Conservation (phyloP, 35 echinoderm and acorn worm genomes). For the Hemicentrotus pulcherrimus region DNA sequence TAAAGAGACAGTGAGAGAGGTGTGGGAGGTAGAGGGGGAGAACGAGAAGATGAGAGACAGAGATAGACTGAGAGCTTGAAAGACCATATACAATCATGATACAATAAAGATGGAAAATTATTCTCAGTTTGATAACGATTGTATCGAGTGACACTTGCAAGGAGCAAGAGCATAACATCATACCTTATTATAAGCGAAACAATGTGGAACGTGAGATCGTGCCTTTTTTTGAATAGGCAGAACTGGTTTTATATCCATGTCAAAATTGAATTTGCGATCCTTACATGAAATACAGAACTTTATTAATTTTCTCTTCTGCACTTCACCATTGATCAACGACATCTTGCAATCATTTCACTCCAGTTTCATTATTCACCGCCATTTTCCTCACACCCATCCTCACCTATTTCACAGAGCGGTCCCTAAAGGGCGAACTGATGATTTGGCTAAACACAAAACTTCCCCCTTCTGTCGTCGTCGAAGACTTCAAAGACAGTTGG, state of each 20-base stretch:
- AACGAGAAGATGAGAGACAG: background rate
- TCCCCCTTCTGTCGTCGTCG: background rate
- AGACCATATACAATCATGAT: too few species aligned
- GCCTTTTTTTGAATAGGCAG: background rate
- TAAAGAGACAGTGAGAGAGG: background rate
- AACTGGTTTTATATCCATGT: background rate
- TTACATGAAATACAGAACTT: background rate
- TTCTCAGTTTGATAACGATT: too few species aligned
- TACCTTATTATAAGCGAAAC: background rate
- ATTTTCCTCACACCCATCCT: constrained; percentile 1
- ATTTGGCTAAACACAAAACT: constrained; percentile 3
- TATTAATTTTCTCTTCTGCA: background rate
- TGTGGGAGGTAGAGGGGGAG: background rate
- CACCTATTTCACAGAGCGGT: constrained; percentile 12
- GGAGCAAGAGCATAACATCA: too few species aligned
- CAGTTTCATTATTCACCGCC: background rate
- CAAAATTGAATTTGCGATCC: too few species aligned
- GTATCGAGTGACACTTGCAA: too few species aligned
- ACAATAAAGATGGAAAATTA: too few species aligned
- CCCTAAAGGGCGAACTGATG: background rate
- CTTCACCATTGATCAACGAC: background rate
- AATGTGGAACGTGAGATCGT: background rate
- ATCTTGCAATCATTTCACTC: background rate
- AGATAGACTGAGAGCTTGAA: too few species aligned
- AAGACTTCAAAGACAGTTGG: constrained; percentile 60